Evolutionary conservation across 1,140 invertebrate genomes (phyloP).

Genomic region (Drosophila biarmipes): DNA sequence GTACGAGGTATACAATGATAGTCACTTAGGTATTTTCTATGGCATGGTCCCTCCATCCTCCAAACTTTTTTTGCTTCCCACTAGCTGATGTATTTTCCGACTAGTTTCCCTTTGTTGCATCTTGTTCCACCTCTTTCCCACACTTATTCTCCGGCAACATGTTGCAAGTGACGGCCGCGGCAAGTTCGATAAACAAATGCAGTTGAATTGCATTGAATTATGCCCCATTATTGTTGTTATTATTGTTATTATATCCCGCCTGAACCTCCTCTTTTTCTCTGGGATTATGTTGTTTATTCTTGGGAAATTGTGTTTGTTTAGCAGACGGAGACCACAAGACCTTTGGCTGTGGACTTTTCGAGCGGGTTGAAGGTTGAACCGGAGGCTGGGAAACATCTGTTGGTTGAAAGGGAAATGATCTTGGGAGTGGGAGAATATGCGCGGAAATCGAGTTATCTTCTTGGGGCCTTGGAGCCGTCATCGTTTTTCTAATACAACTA

Average conservation of each 20-base stretch:
- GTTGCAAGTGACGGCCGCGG: slow-evolving; percentile 20
- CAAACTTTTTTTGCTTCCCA: background rate
- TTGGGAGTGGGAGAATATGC: background rate
- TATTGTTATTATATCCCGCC: slow-evolving; percentile 48
- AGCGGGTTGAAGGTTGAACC: slow-evolving; percentile 38
- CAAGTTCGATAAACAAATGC: slow-evolving; percentile 68
- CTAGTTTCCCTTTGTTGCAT: slow-evolving; percentile 11
- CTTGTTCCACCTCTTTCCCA: slow-evolving; percentile 15
- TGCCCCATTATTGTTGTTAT: slow-evolving; percentile 59
- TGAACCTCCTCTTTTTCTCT: slow-evolving; percentile 14
- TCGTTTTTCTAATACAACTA: slow-evolving; percentile 31
- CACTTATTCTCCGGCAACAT: slow-evolving; percentile 18
- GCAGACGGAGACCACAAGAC: slow-evolving; percentile 26
- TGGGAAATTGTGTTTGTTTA: slow-evolving; percentile 58
- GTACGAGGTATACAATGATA: too few species aligned
- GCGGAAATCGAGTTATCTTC: slow-evolving; percentile 6
- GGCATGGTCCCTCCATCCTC: too few species aligned
- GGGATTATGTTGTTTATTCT: slow-evolving; percentile 64
- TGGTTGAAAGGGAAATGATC: slow-evolving; percentile 32
- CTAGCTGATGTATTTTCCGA: background rate
- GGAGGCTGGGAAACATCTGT: slow-evolving; percentile 39
- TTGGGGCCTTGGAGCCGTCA: slow-evolving; percentile 24
- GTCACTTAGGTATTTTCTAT: too few species aligned
- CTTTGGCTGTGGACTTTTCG: slow-evolving; percentile 5
- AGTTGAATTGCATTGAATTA: slow-evolving; percentile 72